Percentiles rank a stretch among this genome's conserved stretches.
phyloP scores from a whole-genome alignment of 2,797 vertebrate species.

The Phrynocephalus vlangalii region DNA sequence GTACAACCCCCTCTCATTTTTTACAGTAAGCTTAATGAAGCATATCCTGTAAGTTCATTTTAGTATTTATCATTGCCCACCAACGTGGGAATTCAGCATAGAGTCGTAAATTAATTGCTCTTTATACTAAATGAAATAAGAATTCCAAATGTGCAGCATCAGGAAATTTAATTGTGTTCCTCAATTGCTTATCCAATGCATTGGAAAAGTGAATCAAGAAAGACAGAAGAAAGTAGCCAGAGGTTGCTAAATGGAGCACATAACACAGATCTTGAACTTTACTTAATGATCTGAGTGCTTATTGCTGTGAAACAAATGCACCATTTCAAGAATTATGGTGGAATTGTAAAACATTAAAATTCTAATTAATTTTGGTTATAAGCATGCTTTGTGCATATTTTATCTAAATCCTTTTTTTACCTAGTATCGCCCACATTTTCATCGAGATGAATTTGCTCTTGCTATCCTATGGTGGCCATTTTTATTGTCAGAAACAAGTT shows the following conservation, averaged over 20 bases:
- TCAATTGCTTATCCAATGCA: slow-evolving; percentile 84
- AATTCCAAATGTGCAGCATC: slow-evolving; percentile 88
- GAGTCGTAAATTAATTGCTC: slow-evolving; percentile 86
- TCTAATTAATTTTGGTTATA: slow-evolving; percentile 83
- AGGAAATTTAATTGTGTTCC: slow-evolving; percentile 91
- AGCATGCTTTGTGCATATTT: slow-evolving; percentile 73
- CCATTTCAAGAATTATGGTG: slow-evolving; percentile 83
- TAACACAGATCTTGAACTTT: slow-evolving; percentile 85
- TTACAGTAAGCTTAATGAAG: slow-evolving; percentile 89
- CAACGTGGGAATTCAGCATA: slow-evolving; percentile 84
- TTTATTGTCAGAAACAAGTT: slow-evolving; percentile 44
- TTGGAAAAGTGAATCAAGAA: slow-evolving; percentile 78
- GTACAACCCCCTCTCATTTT: slow-evolving; percentile 67
- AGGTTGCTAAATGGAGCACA: slow-evolving; percentile 88
- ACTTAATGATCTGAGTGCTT: slow-evolving; percentile 91
- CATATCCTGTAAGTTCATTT: slow-evolving; percentile 85
- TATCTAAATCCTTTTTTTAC: slow-evolving; percentile 72
- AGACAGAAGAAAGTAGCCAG: slow-evolving; percentile 74
- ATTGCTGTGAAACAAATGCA: slow-evolving; percentile 85
- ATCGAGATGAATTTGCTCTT: slow-evolving; percentile 69
- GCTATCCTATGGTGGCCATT: slow-evolving; percentile 48
- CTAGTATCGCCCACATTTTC: slow-evolving; percentile 68
- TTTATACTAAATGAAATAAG: slow-evolving; percentile 88
- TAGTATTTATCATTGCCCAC: slow-evolving; percentile 84
- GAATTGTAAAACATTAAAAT: slow-evolving; percentile 78